Percentiles rank a stretch among this genome's conserved stretches.
These are phyloP conservation scores for Hirudinaria manillensis DNA, from an alignment of 2,888 invertebrate species.

Conservation along the genomic window DNA sequence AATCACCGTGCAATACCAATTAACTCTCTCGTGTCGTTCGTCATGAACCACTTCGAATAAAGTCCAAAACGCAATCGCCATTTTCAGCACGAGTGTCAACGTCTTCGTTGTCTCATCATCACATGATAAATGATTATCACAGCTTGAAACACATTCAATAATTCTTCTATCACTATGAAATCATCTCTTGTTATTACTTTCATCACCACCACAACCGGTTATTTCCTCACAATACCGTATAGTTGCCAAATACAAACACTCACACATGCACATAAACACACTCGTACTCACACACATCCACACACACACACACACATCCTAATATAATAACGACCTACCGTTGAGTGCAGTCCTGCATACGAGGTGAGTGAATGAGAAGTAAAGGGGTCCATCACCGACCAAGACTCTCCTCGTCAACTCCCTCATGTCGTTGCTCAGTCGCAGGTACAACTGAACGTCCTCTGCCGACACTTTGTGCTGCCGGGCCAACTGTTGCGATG, in stretches of 20 bases:
- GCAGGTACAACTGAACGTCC: slow-evolving; percentile 53
- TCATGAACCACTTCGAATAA: too few species aligned
- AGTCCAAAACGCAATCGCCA: too few species aligned
- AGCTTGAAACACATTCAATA: too few species aligned
- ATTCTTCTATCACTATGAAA: too few species aligned
- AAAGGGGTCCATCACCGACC: slow-evolving; percentile 46
- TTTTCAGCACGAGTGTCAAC: too few species aligned
- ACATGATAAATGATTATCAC: too few species aligned
- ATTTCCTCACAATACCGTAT: too few species aligned
- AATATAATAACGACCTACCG: slow-evolving; percentile 46
- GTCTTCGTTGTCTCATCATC: too few species aligned
- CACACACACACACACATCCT: slow-evolving; percentile 4
- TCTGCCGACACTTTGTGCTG: slow-evolving; percentile 35
- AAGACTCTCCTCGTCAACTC: slow-evolving; percentile 53
- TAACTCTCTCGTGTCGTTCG: too few species aligned
- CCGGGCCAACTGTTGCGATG: slow-evolving; percentile 35
- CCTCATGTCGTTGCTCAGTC: slow-evolving; percentile 57
- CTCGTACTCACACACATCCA: background rate
- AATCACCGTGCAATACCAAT: too few species aligned
- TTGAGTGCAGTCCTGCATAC: slow-evolving; percentile 59
- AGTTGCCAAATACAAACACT: background rate
- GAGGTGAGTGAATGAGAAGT: slow-evolving; percentile 56
- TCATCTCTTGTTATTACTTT: too few species aligned
- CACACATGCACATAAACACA: background rate
- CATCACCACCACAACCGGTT: too few species aligned